A percentile compares a stretch with the other conserved stretches of the same genome.
Evolutionary conservation across 2,797 vertebrate genomes (phyloP).

Genomic region (Gymnothorax javanicus): DNA sequence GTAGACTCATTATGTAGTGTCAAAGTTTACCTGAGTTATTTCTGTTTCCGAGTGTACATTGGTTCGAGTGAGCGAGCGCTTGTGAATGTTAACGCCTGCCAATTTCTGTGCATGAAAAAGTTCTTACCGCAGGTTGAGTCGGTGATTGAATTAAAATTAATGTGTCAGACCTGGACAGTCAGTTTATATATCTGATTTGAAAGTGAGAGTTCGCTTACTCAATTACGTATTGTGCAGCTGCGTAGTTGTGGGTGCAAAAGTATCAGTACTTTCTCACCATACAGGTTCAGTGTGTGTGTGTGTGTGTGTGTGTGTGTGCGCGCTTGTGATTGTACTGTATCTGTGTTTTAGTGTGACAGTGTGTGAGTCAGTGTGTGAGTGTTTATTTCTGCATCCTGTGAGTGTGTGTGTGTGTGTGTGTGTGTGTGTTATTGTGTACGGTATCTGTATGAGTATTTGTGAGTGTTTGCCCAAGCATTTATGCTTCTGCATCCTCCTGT

Average conservation of each 20-base stretch:
- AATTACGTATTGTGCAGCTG: too few relatives aligned
- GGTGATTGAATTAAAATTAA: too few relatives aligned
- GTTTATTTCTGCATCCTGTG: neutral
- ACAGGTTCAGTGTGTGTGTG: neutral
- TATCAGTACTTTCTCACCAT: too few relatives aligned
- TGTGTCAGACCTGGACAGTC: too few relatives aligned
- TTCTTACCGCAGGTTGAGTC: too few relatives aligned
- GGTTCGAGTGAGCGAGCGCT: neutral
- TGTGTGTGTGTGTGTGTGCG: neutral
- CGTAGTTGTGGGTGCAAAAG: too few relatives aligned
- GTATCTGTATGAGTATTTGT: neutral
- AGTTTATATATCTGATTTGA: too few relatives aligned
- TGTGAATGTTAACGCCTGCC: neutral
- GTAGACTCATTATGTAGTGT: neutral
- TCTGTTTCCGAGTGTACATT: neutral
- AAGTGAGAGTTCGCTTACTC: too few relatives aligned
- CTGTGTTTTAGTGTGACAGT: constrained; percentile 38
- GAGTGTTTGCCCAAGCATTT: constrained; percentile 17
- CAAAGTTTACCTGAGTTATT: neutral
- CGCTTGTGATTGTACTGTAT: constrained; percentile 22
- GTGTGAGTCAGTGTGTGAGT: constrained; percentile 10
- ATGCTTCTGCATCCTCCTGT: constrained; percentile 1
- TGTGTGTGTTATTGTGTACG: neutral
- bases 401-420: neutral
- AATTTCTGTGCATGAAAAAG: too few relatives aligned